A percentile compares a stretch with the other conserved stretches of the same genome.
Conservation (phyloP, 2,888 invertebrate species). For the Drosophila niveifrons region DNA sequence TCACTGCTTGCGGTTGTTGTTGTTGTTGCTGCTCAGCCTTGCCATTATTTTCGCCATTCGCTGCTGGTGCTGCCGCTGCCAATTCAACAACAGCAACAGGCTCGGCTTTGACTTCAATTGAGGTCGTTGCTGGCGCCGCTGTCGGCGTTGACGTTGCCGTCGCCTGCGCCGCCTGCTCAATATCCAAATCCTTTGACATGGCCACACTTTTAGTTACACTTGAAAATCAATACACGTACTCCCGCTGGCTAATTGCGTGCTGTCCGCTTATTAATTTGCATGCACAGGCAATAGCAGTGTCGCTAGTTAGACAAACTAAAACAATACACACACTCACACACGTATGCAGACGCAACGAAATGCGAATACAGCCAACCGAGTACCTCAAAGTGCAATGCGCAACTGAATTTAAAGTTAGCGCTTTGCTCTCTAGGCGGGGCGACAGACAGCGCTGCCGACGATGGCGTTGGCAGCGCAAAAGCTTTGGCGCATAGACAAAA, state of each 20-base stretch:
- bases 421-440: conserved; percentile 11
- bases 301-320: background rate
- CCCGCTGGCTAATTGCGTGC: conserved; percentile 21
- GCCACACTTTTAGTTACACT: conserved; percentile 9
- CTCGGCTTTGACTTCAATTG: conserved; percentile 58
- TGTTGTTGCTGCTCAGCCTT: conserved; percentile 43
- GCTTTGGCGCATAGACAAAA: conserved; percentile 27
- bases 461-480: conserved; percentile 18
- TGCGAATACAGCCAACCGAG: conserved; percentile 45
- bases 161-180: conserved; percentile 66
- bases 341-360: conserved; percentile 10
- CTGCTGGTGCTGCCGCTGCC: conserved; percentile 35
- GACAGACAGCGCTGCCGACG: conserved; percentile 4
- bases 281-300: conserved; percentile 26
- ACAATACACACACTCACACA: conserved; percentile 16
- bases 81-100: conserved; percentile 47
- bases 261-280: conserved; percentile 36
- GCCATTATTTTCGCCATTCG: conserved; percentile 65
- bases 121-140: conserved; percentile 28
- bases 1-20: conserved; percentile 36
- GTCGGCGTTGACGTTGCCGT: conserved; percentile 9
- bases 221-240: conserved; percentile 52
- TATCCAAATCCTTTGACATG: conserved; percentile 70
- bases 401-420: conserved; percentile 70
- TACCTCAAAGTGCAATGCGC: conserved; percentile 77